Base-by-base conservation (phyloP, 2,888 invertebrate genomes). In the Cecidostiba fungosa region DNA sequence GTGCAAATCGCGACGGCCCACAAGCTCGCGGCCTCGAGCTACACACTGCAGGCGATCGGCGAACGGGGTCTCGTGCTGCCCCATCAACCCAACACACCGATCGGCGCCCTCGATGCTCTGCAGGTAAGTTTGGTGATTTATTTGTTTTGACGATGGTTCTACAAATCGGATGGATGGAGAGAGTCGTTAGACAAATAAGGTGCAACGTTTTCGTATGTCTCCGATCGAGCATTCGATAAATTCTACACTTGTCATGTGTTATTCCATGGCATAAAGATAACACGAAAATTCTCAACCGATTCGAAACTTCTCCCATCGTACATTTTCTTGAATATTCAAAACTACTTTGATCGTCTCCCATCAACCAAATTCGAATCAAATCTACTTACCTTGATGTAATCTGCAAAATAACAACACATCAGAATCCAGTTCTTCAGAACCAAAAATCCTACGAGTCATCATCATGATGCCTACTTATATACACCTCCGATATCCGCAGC, bases 21-120 rank as follows among this genome's bases (percentile, higher is more conserved):
- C 92, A 95, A 96, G 91, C 94, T 97, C 87, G 95, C 95, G 89
- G 95, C 96, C 54, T 95, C 96, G 86, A 95, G 95, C 87, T 95
- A 96, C 93, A 95, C 95, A 36, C 94, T 96, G 54, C 95, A 96
- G 90, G 95, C 96, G 19, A 94, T 96, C 86, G 96, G 95, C 89
- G 94, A 95, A 90, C 92, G 95, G 90, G 95, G 95, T 73, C 95
- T 94, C 85, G 92, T 95, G 87, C 93, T 96, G 87, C 95, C 95
- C 74, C 96, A 96, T 94, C 96, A 96, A 92, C 96, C 96, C 19
- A 96, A 96, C 93, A 96, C 96, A 76, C 96, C 96, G 23, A 96
- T 97, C 80, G 96, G 96, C 90, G 94, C 94, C 85, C 90, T 94
- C 88, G 95, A 95, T 88, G 95, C 94, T 76, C 94, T 93, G 85